Evolutionary conservation across 2,888 invertebrate species (phyloP).

Genomic region (Apamea epomidion): DNA sequence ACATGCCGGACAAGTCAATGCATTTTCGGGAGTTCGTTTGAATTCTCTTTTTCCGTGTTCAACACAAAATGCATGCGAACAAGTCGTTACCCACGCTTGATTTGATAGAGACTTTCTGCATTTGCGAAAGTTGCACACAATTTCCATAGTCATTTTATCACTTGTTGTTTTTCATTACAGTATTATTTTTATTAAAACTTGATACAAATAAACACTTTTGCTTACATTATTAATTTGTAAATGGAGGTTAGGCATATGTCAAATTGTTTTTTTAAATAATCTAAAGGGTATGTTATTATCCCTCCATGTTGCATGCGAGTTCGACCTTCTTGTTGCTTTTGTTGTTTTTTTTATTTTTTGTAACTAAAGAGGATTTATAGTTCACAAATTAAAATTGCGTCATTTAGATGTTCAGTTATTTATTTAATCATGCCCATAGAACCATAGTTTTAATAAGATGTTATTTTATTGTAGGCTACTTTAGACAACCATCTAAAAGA

Average conservation of each 20-base stretch:
- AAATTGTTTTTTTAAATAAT: constrained; percentile 14
- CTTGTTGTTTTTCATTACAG: constrained; percentile 31
- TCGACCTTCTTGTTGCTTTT: constrained; percentile 29
- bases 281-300: not conserved
- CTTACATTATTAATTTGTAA: constrained; percentile 18
- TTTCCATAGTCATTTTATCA: constrained; percentile 75
- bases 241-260: constrained; percentile 31
- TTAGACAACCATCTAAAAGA: constrained; percentile 95
- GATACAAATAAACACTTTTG: not conserved
- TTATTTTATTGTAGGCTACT: constrained; percentile 87
- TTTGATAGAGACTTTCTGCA: constrained; percentile 86
- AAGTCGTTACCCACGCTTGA: constrained; percentile 89
- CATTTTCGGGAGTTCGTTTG: constrained; percentile 84
- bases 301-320: not conserved
- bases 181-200: constrained; percentile 4
- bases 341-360: not conserved
- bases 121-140: constrained; percentile 89
- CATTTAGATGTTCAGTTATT: not conserved
- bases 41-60: constrained; percentile 89
- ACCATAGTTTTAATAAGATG: not conserved
- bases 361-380: not conserved
- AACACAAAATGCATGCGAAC: constrained; percentile 90
- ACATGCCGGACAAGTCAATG: constrained; percentile 88
- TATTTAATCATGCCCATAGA: not conserved
- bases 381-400: not conserved